phyloP scores from a whole-genome alignment of 2,113 vertebrate species.

The Dromiciops gliroides region DNA sequence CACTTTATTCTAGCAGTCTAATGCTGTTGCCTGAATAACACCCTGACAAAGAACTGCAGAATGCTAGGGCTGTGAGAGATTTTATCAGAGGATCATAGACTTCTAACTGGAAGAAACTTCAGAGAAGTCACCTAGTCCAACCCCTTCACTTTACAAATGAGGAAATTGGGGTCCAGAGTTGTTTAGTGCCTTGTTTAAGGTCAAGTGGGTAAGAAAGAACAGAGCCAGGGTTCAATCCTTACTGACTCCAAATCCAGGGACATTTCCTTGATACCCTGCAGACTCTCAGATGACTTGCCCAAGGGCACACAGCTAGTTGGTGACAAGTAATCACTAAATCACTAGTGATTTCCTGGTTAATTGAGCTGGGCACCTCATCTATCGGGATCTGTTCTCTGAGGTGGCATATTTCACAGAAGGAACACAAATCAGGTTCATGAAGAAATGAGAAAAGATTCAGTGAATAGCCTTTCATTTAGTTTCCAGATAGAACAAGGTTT shows the following conservation, averaged over 20 bases:
- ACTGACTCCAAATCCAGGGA: background rate
- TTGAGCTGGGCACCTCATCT: background rate
- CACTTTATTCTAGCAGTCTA: background rate
- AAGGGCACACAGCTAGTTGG: background rate
- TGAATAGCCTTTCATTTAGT: background rate
- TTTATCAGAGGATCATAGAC: background rate
- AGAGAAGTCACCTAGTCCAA: background rate
- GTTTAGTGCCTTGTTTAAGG: background rate
- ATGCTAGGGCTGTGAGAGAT: background rate
- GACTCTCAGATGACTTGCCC: background rate
- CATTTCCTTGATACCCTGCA: background rate
- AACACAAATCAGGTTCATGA: background rate
- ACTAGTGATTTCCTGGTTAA: background rate
- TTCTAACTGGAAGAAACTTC: background rate
- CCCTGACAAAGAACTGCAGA: background rate
- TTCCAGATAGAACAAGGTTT: background rate
- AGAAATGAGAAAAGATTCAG: background rate
- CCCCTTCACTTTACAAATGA: background rate
- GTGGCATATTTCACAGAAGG: background rate
- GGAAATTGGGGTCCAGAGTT: background rate
- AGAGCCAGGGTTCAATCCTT: background rate
- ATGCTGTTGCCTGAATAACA: background rate
- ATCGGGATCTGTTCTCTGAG: background rate
- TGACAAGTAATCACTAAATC: background rate
- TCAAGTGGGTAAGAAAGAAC: background rate